Conservation (phyloP, 1,140 invertebrate genomes). For the Pinna nobilis region DNA sequence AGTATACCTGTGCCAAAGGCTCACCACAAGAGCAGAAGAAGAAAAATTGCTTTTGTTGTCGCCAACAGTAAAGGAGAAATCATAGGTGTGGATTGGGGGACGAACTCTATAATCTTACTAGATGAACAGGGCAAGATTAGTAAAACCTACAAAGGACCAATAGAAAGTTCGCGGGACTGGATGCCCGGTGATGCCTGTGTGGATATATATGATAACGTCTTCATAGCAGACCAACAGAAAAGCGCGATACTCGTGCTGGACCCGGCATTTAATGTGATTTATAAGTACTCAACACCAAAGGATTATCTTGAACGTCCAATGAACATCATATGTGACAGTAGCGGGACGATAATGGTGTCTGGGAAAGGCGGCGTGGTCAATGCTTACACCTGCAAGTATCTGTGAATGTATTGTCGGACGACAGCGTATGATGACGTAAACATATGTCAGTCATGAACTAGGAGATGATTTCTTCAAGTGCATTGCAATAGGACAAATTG, state of each 20-base stretch:
- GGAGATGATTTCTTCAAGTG: too few species aligned
- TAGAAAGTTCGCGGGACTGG: conserved; percentile 20
- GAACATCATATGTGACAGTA: conserved; percentile 22
- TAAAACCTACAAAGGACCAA: conserved; percentile 7
- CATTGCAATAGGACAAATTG: too few species aligned
- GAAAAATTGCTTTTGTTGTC: conserved; percentile 4
- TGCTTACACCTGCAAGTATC: conserved; percentile 18
- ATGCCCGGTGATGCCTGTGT: conserved; percentile 26
- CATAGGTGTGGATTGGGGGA: conserved; percentile 32
- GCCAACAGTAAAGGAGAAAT: conserved; percentile 23
- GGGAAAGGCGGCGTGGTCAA: conserved; percentile 32
- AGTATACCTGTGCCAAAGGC: conserved; percentile 12
- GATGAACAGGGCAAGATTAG: conserved; percentile 11
- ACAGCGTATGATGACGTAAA: too few species aligned
- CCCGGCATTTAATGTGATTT: conserved; percentile 15
- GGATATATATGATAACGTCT: conserved; percentile 35
- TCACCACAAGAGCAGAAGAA: neutral
- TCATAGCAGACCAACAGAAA: conserved; percentile 26
- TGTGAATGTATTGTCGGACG: too few species aligned
- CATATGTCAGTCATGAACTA: too few species aligned
- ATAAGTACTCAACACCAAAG: conserved; percentile 27
- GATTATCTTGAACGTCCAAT: conserved; percentile 28
- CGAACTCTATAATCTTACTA: conserved; percentile 27
- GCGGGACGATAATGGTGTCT: conserved; percentile 19
- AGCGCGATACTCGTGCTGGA: conserved; percentile 9